Evolutionary conservation across 2,888 invertebrate genomes (phyloP), one percentile per base, ranked within the genome.

Genomic region (Galerucella nymphaeae): DNA sequence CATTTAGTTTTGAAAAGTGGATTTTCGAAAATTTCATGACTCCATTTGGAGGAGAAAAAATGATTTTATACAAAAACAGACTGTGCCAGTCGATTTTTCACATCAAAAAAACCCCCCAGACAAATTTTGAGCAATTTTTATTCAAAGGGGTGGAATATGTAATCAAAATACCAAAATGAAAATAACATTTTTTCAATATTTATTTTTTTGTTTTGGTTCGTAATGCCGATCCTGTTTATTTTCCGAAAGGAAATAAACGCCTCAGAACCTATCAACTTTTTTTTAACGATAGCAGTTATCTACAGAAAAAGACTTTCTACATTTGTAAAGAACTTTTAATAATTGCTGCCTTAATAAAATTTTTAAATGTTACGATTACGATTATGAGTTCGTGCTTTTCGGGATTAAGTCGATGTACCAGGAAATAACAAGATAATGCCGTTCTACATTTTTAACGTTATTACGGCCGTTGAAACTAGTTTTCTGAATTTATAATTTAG

Each of bases 281-380:
- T 66, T 42, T 58, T n/a, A 42, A 30, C 38, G 30, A 18, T 38
- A n/a, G 30, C n/a, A 38, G 59, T 62, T 71, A 75, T 73, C 66
- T 73, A 16, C 70, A 59, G 61, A n/a, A 65, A 69, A 71, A 71
- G 55, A 70, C 69, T 74, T 71, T 66, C 70, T 74, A 69, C 66
- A 70, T 74, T 73, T 62, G 65, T 73, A 73, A 76, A 74, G 71
- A 69, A 75, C 58, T 73, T 73, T 72, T 76, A 70, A 75, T 76
- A 76, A 76, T 75, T 70, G 67, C 62, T 74, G 69, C 64, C 69
- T 73, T 73, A 71, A 75, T 71, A 73, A 75, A 75, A 71, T 70
- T 72, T 76, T 66, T 48, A 66, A 72, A 70, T 53, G 70, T 73
- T 70, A 73, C 66, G 62, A 38, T 73, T 73, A 73, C 65, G 59